phyloP scores from a whole-genome alignment of 1,140 invertebrate species.

The Cydia amplana region DNA sequence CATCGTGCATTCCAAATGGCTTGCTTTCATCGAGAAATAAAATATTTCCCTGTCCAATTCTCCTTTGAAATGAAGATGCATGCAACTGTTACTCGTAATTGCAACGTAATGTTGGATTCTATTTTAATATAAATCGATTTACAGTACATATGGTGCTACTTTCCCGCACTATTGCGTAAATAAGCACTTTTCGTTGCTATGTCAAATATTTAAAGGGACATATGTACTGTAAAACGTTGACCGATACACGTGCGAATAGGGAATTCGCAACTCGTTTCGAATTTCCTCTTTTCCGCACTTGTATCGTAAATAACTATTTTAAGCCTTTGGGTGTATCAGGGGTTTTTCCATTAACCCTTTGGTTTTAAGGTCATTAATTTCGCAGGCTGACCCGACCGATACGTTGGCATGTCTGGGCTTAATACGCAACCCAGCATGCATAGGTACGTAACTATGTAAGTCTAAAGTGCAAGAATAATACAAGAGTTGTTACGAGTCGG shows the following conservation, averaged over 20 bases:
- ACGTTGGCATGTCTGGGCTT: not conserved
- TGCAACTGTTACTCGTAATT: slow-evolving; percentile 8
- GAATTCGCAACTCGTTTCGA: too few relatives aligned
- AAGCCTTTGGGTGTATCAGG: not conserved
- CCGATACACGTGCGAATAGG: too few relatives aligned
- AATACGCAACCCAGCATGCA: too few relatives aligned
- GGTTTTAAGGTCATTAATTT: slow-evolving; percentile 27
- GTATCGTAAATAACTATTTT: too few relatives aligned
- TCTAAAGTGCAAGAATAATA: too few relatives aligned
- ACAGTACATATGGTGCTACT: too few relatives aligned
- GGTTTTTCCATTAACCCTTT: slow-evolving; percentile 24
- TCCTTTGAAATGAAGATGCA: slow-evolving; percentile 8
- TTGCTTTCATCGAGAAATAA: slow-evolving; percentile 7
- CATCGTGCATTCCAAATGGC: slow-evolving; percentile 13
- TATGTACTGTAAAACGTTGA: too few relatives aligned
- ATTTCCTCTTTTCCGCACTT: too few relatives aligned
- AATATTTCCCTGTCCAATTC: slow-evolving; percentile 8
- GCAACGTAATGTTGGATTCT: not conserved
- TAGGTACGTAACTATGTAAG: not conserved
- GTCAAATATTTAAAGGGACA: too few relatives aligned
- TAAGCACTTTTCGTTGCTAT: too few relatives aligned
- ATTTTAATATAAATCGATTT: not conserved
- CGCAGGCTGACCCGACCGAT: not conserved
- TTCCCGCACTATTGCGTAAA: too few relatives aligned
- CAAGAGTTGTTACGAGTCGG: too few relatives aligned